Evolutionary conservation across 2,113 vertebrate genomes (phyloP).

Genomic region (Syngnathoides biaculeatus): DNA sequence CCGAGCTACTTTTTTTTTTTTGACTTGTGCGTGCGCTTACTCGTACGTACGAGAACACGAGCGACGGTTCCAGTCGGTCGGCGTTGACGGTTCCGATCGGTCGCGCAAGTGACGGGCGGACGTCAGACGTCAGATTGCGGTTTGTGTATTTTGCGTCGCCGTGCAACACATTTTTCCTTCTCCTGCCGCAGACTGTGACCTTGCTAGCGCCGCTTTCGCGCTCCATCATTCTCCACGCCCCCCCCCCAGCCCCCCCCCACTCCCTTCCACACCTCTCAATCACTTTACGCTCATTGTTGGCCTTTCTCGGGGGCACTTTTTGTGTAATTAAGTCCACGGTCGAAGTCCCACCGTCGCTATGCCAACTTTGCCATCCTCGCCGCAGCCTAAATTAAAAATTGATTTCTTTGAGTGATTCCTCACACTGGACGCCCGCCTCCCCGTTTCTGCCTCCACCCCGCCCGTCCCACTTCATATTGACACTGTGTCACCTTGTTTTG

Average conservation of each 20-base stretch:
- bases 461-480: conserved; percentile 36
- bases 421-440: conserved; percentile 38
- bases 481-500: conserved; percentile 32
- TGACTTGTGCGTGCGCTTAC: too few species aligned
- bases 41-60: too few species aligned
- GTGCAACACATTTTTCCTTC: conserved; percentile 33
- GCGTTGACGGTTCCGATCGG: neutral
- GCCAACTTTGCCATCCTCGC: conserved; percentile 57
- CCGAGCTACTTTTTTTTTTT: too few species aligned
- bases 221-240: conserved; percentile 13
- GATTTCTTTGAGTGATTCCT: conserved; percentile 71
- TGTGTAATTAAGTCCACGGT: conserved; percentile 67
- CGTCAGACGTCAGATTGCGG: conserved; percentile 49
- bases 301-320: conserved; percentile 53
- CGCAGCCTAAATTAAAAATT: conserved; percentile 76
- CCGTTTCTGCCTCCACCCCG: conserved; percentile 8
- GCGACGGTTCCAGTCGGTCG: too few species aligned
- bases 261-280: conserved; percentile 16
- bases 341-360: conserved; percentile 32
- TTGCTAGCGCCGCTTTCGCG: conserved; percentile 54
- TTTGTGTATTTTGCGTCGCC: conserved; percentile 23
- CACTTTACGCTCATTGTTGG: conserved; percentile 26
- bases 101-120: neutral
- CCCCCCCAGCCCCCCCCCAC: conserved; percentile 15
- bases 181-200: conserved; percentile 45